Percentiles rank a stretch among this genome's conserved stretches.
Conservation (phyloP, 2,888 invertebrate genomes). For the Drosophila quinaria region DNA sequence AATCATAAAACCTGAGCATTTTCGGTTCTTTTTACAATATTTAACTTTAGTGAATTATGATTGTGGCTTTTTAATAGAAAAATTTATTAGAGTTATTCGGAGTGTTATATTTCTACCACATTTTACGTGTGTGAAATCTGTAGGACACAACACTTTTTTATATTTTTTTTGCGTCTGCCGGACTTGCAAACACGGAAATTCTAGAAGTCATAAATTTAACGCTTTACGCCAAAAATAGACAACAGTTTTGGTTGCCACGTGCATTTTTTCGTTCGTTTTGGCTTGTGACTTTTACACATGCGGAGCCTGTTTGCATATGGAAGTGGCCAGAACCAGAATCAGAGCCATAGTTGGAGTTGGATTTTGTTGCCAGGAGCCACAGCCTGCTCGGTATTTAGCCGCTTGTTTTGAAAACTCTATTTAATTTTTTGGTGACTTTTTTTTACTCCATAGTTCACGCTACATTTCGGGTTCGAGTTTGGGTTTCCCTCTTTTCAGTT, state of each 20-base stretch:
- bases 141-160: conserved; percentile 33
- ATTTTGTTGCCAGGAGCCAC: conserved; percentile 1
- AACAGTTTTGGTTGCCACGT: conserved; percentile 73
- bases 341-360: conserved; percentile 10
- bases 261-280: conserved; percentile 64
- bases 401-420: conserved; percentile 79
- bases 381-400: conserved; percentile 64
- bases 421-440: conserved; percentile 65
- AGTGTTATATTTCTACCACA: conserved; percentile 19
- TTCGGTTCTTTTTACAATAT: conserved; percentile 41
- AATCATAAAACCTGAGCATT: conserved; percentile 40
- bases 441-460: conserved; percentile 28
- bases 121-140: conserved; percentile 58
- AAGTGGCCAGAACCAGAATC: conserved; percentile 28
- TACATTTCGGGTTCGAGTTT: conserved; percentile 46
- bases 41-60: conserved; percentile 57
- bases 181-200: conserved; percentile 73
- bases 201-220: conserved; percentile 73
- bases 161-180: conserved; percentile 21
- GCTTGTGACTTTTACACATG: conserved; percentile 57
- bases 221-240: conserved; percentile 75
- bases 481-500: conserved; percentile 21
- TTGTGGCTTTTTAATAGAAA: conserved; percentile 63
- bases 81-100: conserved; percentile 62
- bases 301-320: conserved; percentile 56